Percentiles rank a stretch among this genome's conserved stretches.
These are phyloP conservation scores for Cuculus canorus DNA, from an alignment of 2,797 vertebrate genomes.

Conservation along the genomic window DNA sequence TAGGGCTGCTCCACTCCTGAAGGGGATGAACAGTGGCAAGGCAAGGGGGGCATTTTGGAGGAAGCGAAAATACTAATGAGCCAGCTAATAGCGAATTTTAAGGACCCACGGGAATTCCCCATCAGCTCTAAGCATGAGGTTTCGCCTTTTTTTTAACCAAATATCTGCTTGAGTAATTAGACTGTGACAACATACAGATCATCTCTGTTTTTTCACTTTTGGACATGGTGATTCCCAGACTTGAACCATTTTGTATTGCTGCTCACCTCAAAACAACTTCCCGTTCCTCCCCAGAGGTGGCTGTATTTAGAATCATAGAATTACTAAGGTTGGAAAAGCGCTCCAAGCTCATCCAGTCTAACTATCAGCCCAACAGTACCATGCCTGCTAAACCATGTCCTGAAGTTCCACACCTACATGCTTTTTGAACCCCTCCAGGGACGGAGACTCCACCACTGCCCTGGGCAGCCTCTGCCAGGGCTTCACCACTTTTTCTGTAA, in stretches of 20 bases:
- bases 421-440: too few relatives aligned
- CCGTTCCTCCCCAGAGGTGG: accelerated
- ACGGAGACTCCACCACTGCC: too few relatives aligned
- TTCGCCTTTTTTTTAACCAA: not conserved
- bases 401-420: too few relatives aligned
- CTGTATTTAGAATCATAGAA: not conserved
- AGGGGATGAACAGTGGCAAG: not conserved
- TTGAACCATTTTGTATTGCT: not conserved
- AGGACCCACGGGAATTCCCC: constrained; percentile 25
- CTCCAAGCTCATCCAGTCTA: too few relatives aligned
- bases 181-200: not conserved
- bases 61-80: not conserved
- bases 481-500: too few relatives aligned
- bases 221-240: not conserved
- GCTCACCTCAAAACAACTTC: not conserved
- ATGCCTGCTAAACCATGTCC: too few relatives aligned
- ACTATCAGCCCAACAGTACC: too few relatives aligned
- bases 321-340: too few relatives aligned
- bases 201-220: not conserved
- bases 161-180: constrained; percentile 6
- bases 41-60: not conserved
- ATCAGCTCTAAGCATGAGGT: not conserved
- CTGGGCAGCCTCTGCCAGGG: too few relatives aligned
- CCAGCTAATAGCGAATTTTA: not conserved
- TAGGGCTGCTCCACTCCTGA: not conserved